Evolutionary conservation across 2,113 vertebrate species (phyloP), one percentile per base, ranked within the genome.

Genomic region (Hippolais icterina): DNA sequence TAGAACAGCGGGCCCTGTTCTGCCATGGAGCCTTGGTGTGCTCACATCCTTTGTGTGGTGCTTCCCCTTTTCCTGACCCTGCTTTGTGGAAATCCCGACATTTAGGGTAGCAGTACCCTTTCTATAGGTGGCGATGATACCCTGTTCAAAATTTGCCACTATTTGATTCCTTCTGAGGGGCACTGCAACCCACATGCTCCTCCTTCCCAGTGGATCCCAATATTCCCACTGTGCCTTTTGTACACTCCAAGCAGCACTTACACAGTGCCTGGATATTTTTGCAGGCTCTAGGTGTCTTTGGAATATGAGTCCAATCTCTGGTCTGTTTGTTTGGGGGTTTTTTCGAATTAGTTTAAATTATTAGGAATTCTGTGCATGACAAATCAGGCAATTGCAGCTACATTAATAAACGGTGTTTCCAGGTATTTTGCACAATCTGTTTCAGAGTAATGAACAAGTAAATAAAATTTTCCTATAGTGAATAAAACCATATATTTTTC

Each of bases 151-250:
- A 15, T 20, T 21, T 63, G 65, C 24, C 33, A 3, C 14, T 19
- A 0, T 47, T 33, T n/a, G 53, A 0, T 29, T 41, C 29, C 37
- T 39, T 59, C 57, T 4, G 1, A 3, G 39, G 31, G 59, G 18
- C 70, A 20, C 16, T 57, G 47, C 15, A 23, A 5, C 5, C 16
- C 27, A 5, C 0, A 0, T 6, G 1, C 6, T 80, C 44, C 25
- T 79, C 9, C 56, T 60, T 53, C 41, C 27, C 4, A 1, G 3
- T 0, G 33, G 13, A 42, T 52, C 35, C 21, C 41, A 57, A 1
- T 17, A n/a, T n/a, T 69, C 28, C 10, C 4, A 0, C 21, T 33
- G 35, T 37, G 29, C 10, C 24, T 44, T 60, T 52, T 44, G 10
- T 10, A 2, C 24, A 3, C 23, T 42, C 19, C 47, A 31, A 39